These are phyloP conservation scores for Phorcus lineatus DNA, from an alignment of 2,888 invertebrate species.

Conservation along the genomic window DNA sequence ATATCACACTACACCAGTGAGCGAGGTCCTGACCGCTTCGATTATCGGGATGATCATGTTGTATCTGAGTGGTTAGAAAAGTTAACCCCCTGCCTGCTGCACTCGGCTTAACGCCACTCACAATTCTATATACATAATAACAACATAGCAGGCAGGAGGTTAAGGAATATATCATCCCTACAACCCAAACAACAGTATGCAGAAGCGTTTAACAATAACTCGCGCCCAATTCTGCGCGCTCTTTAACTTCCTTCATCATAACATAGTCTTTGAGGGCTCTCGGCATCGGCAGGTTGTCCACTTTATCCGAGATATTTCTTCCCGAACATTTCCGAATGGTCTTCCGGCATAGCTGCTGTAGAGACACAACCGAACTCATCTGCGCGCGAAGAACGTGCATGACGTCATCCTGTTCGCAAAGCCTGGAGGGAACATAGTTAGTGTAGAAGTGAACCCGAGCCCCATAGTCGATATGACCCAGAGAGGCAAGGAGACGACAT, in stretches of 20 bases:
- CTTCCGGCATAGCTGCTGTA: constrained; percentile 72
- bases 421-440: constrained; percentile 64
- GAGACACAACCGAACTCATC: constrained; percentile 68
- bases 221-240: constrained; percentile 16
- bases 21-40: too few relatives aligned
- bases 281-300: constrained; percentile 69
- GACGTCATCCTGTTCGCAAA: constrained; percentile 64
- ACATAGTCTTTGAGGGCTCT: constrained; percentile 72
- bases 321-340: constrained; percentile 71
- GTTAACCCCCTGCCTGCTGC: too few relatives aligned
- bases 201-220: not conserved
- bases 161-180: too few relatives aligned
- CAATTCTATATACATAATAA: too few relatives aligned
- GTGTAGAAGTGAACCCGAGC: constrained; percentile 65
- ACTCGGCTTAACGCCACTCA: too few relatives aligned
- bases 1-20: too few relatives aligned
- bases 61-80: too few relatives aligned
- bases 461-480: constrained; percentile 69
- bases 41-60: too few relatives aligned
- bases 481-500: constrained; percentile 69
- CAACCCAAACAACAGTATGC: too few relatives aligned
- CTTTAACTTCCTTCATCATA: constrained; percentile 66
- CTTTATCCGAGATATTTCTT: constrained; percentile 68
- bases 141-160: too few relatives aligned
- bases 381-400: constrained; percentile 66